Evolutionary conservation across 2,797 vertebrate genomes (phyloP), one percentile per base, ranked within the genome.

Genomic region (Rhinoraja longicauda): DNA sequence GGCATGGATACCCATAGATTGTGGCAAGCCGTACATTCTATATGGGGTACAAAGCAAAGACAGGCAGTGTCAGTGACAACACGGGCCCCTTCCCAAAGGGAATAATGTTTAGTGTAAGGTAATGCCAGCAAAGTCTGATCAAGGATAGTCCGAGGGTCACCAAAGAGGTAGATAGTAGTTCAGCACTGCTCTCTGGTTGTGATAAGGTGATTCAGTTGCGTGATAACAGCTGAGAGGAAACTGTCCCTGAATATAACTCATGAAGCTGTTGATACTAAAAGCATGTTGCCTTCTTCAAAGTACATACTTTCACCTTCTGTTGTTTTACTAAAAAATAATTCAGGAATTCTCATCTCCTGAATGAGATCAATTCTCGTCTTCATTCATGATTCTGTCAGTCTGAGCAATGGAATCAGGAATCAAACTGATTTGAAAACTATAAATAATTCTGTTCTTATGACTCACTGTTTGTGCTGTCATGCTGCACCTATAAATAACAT

Each of bases 401-500:
- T 84, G 15, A 64, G 26, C 24, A 59, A 19, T 59, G 79, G 53
- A 24, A 82, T 82, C 59, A 32, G 59, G n/a, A 64, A 88, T 88
- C n/a, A 88, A 88, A 88, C 57, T 32, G 59, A 88, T 36, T 88
- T 17, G 15, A 88, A 88, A 64, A 29, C 84, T 36, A 1, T 36
- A 88, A 88, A 32, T 88, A 88, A 64, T 88, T 88, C 84, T 29
- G 62, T 86, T 62, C 26, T 64, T 64, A 17, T 88, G 84, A 64
- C 15, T 88, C 79, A 82, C 57, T 57, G 53, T 19, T n/a, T 88
- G 57, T 86, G 6, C 84, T 88, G 84, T 9, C 84, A 64, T 64
- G 84, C n/a, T 88, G 84, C 84, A 64, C 29, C 82, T 59, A 88
- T 32, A 64, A 64, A 88, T n/a, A 88, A 88, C 29, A 62, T 86